A percentile compares a stretch with the other conserved stretches of the same genome.
Evolutionary conservation across 2,888 invertebrate genomes (phyloP).

Genomic region (Pristionchus maxplancki): DNA sequence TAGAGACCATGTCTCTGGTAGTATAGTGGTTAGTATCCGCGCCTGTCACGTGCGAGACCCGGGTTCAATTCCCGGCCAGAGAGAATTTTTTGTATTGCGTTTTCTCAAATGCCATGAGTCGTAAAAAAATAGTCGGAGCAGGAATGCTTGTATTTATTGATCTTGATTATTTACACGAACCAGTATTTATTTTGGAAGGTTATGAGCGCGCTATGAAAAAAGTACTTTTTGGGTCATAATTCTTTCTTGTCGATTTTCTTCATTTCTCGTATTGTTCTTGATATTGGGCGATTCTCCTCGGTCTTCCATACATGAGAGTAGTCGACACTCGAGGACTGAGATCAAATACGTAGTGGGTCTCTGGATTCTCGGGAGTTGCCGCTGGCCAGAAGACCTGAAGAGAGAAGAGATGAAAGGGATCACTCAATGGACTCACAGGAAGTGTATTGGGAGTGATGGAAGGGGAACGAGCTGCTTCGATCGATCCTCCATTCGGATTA

Average conservation of each 20-base stretch:
- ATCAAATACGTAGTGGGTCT: conserved; percentile 45
- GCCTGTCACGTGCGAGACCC: conserved; percentile 81
- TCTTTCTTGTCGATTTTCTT: not conserved
- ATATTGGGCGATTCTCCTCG: conserved; percentile 41
- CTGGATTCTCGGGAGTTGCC: conserved; percentile 23
- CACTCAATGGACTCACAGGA: not conserved
- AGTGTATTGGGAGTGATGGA: conserved; percentile 42
- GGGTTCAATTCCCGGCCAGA: conserved; percentile 81
- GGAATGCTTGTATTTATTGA: too few species aligned
- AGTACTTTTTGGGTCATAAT: not conserved
- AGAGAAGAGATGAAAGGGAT: not conserved
- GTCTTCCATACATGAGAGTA: conserved; percentile 43
- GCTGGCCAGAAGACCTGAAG: conserved; percentile 25
- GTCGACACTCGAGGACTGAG: conserved; percentile 38
- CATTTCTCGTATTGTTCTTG: conserved; percentile 21
- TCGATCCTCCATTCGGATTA: conserved; percentile 42
- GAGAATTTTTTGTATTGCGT: conserved; percentile 72
- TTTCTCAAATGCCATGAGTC: too few species aligned
- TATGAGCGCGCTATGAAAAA: too few species aligned
- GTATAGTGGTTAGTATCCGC: conserved; percentile 82
- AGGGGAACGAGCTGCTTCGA: conserved; percentile 15
- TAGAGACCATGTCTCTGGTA: conserved; percentile 72
- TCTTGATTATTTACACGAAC: too few species aligned
- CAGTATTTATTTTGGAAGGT: too few species aligned
- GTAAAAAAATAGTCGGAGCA: too few species aligned